These are phyloP conservation scores for Delphinapterus leucas DNA, from an alignment of 2,113 vertebrate genomes.

Conservation along the genomic window DNA sequence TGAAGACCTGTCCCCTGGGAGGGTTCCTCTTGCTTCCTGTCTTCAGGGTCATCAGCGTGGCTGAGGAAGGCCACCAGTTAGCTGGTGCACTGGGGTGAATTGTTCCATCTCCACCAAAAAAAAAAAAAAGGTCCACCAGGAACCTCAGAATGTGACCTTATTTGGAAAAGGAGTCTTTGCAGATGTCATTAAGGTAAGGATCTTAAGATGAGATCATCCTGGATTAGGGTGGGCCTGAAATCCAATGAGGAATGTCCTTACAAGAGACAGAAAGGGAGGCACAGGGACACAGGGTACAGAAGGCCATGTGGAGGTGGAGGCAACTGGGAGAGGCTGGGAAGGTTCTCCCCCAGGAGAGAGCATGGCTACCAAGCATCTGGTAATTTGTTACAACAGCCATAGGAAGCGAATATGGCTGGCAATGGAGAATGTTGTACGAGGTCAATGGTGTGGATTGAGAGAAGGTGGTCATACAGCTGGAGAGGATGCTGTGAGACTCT, in stretches of 20 bases:
- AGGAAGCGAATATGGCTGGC: background rate
- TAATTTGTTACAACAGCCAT: background rate
- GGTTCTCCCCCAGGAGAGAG: accelerated
- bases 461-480: background rate
- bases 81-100: accelerated
- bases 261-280: background rate
- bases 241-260: background rate
- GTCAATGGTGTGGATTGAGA: background rate
- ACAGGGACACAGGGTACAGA: background rate
- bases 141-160: background rate
- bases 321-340: background rate
- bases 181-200: background rate
- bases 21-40: background rate
- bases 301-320: too few species aligned
- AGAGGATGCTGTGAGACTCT: background rate
- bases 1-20: background rate
- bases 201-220: background rate
- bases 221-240: background rate
- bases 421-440: background rate
- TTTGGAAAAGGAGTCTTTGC: background rate
- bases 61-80: background rate
- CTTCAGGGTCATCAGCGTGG: background rate
- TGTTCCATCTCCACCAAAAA: too few species aligned
- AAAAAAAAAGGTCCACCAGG: background rate
- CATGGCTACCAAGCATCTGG: background rate